Base-by-base conservation (phyloP, 2,888 invertebrate genomes). In the Carabus problematicus region DNA sequence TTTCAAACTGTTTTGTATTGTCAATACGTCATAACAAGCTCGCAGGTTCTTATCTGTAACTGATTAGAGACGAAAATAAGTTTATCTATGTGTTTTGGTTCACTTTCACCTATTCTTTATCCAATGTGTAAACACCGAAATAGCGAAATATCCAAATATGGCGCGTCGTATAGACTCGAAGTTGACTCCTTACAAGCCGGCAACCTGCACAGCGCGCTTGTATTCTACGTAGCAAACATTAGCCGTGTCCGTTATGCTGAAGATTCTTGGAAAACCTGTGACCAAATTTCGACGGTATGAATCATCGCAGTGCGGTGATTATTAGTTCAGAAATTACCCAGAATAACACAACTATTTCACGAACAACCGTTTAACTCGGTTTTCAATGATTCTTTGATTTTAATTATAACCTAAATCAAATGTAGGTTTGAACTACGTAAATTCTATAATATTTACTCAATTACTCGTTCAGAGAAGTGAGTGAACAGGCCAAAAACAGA, bases 221-320 rank as follows among this genome's bases (percentile, higher is more conserved):
- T 60, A 52, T 47, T 66, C 66, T 66, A 59, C 66, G 66, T 66
- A 66, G 66, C 41, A 63, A 52, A 64, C 58, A 58, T 58, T 56
- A 14, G n/a, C 59, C 55, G 64, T 7, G 29, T 64, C 45, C 39
- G n/a, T 43, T 18, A 41, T 11, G 41, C 14, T 41, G 18, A 29
- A 19, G 9, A 41, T 66, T 66, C 59, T 59, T 16, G 66, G 66
- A 66, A 66, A 59, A 59, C 42, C 66, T 59, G 49, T 47, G 59
- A 64, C 45, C 56, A 64, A 64, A 55, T 55, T 64, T 64, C 43
- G 16, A 14, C 29, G 7, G 47, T 8, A 66, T 66, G 66, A 66
- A 12, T 66, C 66, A 66, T 66, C 64, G 39, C 18, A 52, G 8
- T 29, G 29, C 29, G 29, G 29, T 29, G 29, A 29, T 29, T 29